Percentiles rank a stretch among this genome's conserved stretches.
Conservation (phyloP, 2,113 vertebrate genomes). For the Brachionichthys hirsutus region DNA sequence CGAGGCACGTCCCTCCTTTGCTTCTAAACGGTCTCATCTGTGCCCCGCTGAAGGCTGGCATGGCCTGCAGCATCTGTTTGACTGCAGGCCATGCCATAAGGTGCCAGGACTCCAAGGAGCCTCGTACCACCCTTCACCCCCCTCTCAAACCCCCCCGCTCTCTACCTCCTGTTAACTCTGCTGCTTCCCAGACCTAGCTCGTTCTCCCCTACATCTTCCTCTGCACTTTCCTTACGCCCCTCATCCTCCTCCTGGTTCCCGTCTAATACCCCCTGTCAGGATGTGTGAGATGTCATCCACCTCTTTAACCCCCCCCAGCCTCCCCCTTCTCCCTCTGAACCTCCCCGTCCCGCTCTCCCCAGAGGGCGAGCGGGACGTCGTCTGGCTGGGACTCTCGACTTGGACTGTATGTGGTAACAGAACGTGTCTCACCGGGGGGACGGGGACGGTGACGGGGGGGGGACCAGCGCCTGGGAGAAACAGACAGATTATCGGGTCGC, state of each 20-base stretch:
- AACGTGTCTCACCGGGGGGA: constrained; percentile 44
- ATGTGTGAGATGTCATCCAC: constrained; percentile 50
- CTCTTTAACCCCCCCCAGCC: constrained; percentile 21
- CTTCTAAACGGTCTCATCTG: constrained; percentile 68
- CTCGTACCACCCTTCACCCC: constrained; percentile 81
- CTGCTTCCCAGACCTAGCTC: background rate
- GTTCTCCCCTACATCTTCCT: constrained; percentile 1
- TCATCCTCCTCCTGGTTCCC: constrained; percentile 9
- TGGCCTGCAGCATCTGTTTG: constrained; percentile 78
- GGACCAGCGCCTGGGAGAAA: constrained; percentile 66
- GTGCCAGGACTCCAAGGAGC: constrained; percentile 73
- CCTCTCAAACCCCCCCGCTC: constrained; percentile 12
- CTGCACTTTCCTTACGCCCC: constrained; percentile 16
- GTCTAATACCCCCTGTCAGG: constrained; percentile 22
- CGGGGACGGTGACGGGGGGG: too few species aligned
- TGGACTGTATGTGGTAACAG: constrained; percentile 28
- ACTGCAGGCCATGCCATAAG: constrained; percentile 80
- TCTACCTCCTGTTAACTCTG: constrained; percentile 21
- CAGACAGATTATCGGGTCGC: constrained; percentile 69
- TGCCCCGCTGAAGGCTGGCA: constrained; percentile 71
- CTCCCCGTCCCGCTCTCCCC: constrained; percentile 41
- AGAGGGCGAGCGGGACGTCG: constrained; percentile 53
- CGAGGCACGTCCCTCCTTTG: constrained; percentile 67
- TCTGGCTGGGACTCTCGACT: constrained; percentile 58
- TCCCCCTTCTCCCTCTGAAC: constrained; percentile 18